A percentile compares a stretch with the other conserved stretches of the same genome.
phyloP scores from a whole-genome alignment of 2,797 vertebrate species.

The Dermochelys coriacea region DNA sequence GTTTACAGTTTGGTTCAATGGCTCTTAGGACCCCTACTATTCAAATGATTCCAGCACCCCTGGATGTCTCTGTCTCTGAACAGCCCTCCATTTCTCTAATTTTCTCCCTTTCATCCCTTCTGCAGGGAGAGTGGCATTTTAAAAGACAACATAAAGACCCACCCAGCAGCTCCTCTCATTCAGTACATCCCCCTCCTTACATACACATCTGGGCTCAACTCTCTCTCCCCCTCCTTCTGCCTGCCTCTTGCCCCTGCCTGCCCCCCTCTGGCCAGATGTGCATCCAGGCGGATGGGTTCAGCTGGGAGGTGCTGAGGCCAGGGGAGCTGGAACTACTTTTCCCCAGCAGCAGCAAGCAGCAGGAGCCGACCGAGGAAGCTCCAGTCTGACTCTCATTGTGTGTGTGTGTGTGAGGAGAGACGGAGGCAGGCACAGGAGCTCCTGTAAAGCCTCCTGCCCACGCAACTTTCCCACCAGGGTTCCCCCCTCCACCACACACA shows the following conservation, averaged over 20 bases:
- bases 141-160: neutral
- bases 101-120: neutral
- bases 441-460: neutral
- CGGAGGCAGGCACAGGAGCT: neutral
- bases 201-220: conserved; percentile 58
- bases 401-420: neutral
- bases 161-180: neutral
- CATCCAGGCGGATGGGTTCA: conserved; percentile 78
- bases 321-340: conserved; percentile 80
- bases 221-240: conserved; percentile 27
- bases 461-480: conserved; percentile 1
- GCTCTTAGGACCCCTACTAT: too few species aligned
- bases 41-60: too few species aligned
- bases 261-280: conserved; percentile 76
- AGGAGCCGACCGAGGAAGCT: neutral
- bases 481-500: conserved; percentile 2
- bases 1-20: too few species aligned
- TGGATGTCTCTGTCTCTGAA: neutral
- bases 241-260: conserved; percentile 51
- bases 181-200: conserved; percentile 24
- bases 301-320: conserved; percentile 78
- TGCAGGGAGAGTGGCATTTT: too few species aligned
- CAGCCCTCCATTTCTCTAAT: neutral
- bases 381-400: conserved; percentile 34
- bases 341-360: conserved; percentile 67